phyloP scores from a whole-genome alignment of 2,113 vertebrate species.

The Calypte anna region DNA sequence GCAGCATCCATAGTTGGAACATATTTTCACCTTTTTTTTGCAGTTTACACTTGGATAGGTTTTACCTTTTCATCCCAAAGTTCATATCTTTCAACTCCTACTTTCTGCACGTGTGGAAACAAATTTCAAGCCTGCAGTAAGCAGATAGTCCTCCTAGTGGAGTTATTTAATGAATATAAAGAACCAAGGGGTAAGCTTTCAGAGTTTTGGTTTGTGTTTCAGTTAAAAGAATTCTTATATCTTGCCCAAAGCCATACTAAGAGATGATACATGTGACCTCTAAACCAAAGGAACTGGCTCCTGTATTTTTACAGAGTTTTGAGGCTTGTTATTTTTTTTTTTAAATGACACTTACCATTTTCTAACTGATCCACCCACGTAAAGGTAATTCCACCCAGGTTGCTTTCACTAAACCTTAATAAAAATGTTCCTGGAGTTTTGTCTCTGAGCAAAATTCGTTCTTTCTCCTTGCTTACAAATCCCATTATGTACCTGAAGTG shows the following conservation, averaged over 20 bases:
- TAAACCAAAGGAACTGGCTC: neutral
- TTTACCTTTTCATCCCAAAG: neutral
- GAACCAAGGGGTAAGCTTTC: neutral
- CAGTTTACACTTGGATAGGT: neutral
- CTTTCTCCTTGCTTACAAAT: conserved; percentile 96
- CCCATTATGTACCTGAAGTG: conserved; percentile 90
- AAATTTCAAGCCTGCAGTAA: neutral
- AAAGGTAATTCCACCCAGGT: conserved; percentile 96
- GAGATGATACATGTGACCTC: neutral
- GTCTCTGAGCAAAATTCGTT: conserved; percentile 89
- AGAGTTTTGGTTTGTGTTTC: neutral
- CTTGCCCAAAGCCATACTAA: neutral
- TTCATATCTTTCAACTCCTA: neutral
- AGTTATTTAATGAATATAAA: neutral
- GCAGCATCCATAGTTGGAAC: neutral
- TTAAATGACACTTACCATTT: conserved; percentile 77
- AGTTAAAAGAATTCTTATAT: neutral
- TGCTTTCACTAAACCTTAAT: conserved; percentile 95
- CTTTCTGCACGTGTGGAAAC: neutral
- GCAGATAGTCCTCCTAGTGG: neutral
- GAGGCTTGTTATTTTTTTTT: neutral
- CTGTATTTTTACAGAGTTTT: neutral
- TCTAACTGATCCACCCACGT: conserved; percentile 93
- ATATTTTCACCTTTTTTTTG: neutral
- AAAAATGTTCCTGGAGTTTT: conserved; percentile 92